Evolutionary conservation across 2,888 invertebrate species (phyloP), one percentile per base, ranked within the genome.

Genomic region (Dioctria rufipes): DNA sequence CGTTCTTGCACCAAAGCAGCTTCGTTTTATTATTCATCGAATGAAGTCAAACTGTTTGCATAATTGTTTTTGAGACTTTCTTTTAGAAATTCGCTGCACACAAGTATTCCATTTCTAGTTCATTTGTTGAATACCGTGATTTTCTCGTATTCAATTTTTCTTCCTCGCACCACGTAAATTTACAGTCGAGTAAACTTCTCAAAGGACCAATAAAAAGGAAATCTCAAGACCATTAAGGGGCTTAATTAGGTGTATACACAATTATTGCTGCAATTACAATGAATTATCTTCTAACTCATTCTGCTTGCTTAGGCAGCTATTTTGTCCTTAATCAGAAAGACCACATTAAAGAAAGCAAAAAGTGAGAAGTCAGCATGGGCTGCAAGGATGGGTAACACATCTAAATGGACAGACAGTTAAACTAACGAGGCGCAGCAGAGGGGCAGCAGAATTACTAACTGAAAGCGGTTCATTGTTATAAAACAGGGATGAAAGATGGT

Each of bases 191-290:
- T 73, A 58, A 73, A 58, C 73, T 58, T 51, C 65, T 75, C 42
- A 58, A 75, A 58, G 67, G 66, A 60, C 75, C 60, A 46, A 54
- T 67, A 54, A 80, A 80, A 61, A 46, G 54, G 58, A 73, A 73
- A 73, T 73, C 78, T 54, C 78, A 54, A 73, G 60, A n/a, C 78
- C 78, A 80, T 82, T 69, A 67, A 65, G 71, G 58, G 71, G 66
- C 78, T 80, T 82, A 82, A 82, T 82, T 82, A 82, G 71, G 67
- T 82, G 82, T 81, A 77, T 81, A 77, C 79, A 79, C 80, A 82
- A 82, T 82, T 82, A 82, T 82, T 82, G 77, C 80, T 49, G 80
- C 81, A 82, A 82, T 82, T 82, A 82, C 80, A 81, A 80, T 82
- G 82, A 82, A 82, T 82, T 82, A 82, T 82, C 81, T 75, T 61